Evolutionary conservation across 2,113 vertebrate species (phyloP), one percentile per base, ranked within the genome.

Genomic region (Hepsetus odoe): DNA sequence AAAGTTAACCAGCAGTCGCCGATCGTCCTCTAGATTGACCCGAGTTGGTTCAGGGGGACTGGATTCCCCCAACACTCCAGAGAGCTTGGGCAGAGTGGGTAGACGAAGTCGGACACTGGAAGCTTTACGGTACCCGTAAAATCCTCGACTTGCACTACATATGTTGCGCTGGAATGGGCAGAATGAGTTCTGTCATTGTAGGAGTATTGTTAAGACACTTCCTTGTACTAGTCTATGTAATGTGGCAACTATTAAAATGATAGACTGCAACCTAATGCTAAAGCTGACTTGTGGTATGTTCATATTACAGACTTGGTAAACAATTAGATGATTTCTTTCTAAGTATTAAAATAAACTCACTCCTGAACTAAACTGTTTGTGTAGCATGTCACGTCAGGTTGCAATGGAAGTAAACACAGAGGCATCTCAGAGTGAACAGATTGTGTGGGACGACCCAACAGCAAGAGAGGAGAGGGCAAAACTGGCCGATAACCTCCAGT

Each of bases 361-460:
- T 14, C 44, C 14, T 18, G 5, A 49, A 49, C 46, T 49, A 18
- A 18, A 61, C 46, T 76, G 22, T 56, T 22, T 62, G 20, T 61
- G 18, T 84, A 98, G 96, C 86, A 94, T 96, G 2, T 93, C 95
- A 69, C 92, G 94, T 68, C 95, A 94, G 35, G 86, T 90, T 0
- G 74, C 85, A 0, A 35, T 90, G 81, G 98, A 99, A 76, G 1
- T 92, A 3, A 97, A 98, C 90, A 97, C 97, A 0, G 98, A 99
- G 85, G 96, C 95, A 0, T 99, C 97, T 20, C 98, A 99, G 84
- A 98, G 92, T 9, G 98, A 99, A 44, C 98, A 99, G 91, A 99
- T 99, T 16, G 94, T 98, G 35, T 99, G 98, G 98, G 98, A 99
- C 0, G 98, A 99, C 83, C 98, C 98, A 0, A 99, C 98, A 5